Evolutionary conservation across 2,888 invertebrate species (phyloP), one percentile per base, ranked within the genome.

Genomic region (Andricus quercusramuli): DNA sequence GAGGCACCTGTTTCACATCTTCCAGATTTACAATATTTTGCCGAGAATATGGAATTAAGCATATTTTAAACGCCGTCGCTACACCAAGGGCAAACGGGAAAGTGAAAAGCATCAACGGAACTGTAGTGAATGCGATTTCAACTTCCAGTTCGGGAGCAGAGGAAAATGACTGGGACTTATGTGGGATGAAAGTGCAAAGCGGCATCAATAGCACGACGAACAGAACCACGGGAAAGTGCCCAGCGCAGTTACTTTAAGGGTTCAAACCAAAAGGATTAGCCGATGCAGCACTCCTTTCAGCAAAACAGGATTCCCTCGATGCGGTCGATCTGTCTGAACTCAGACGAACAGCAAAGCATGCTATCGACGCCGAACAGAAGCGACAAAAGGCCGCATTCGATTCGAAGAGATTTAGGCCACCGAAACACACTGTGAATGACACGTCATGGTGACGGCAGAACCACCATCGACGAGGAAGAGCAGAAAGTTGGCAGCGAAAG

Each of bases 391-490:
- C 20, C 1, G 22, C 67, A 22, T 86, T 85, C 37, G 84, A 86
- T 13, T 68, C 78, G 3, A 56, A 77, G 6, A 41, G 84, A 13
- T 83, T 66, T 59, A 65, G 82, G 9, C 82, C 83, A 4, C 85
- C 82, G 1, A 56, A 78, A 20, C 86, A 85, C 64, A 32, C 67
- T 0, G 79, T 86, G 1, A 85, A 84, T 0, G 87, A 87, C 37
- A 80, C 87, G 0, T 86, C 3, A 83, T 87, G 82, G 83, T 84
- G 13, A 77, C 62, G 2, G 25, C 84, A 3, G 83, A 79, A 13
- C 84, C 84, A 11, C 77, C 56, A n/a, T 81, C 86, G 8, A 85
- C 85, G 0, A 86, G 86, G 8, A 79, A 83, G 29, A 88, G 86
- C 44, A 78, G 68, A 32, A 87, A 89, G 37, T 64, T 88, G 20